Base-by-base conservation (phyloP, 1,140 invertebrate genomes). In the Dendrolimus kikuchii region DNA sequence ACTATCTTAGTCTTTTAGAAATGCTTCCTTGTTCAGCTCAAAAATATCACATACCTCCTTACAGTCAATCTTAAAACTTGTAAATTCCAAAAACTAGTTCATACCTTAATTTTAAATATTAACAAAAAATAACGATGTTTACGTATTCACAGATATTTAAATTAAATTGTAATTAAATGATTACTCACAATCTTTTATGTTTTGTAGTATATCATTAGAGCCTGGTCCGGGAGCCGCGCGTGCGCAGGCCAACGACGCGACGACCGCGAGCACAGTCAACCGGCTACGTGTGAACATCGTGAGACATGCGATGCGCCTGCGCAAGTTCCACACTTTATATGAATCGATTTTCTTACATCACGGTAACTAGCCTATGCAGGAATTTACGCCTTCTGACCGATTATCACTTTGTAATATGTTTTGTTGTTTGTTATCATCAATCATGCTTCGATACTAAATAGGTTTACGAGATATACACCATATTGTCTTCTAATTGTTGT, bases 241-340 rank as follows among this genome's bases (percentile, higher is more conserved):
- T 9, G 57, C 64, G 46, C 54, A 49, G 37, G 60, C 60, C 44
- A 55, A 51, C 8, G 66, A 10, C 59, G 66, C 68, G 38, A 49
- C 47, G 53, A 55, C 58, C 43, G 52, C 54, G 40, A 57, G 38
- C 59, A 54, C 61, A 58, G 47, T 46, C 68, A 59, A 59, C 62
- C 47, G 47, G 48, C 38, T 57, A 42, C 39, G 40, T 42, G 49
- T 10, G 55, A 46, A 53, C 71, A 74, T 74, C 40, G 54, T 57
- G 49, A 46, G 36, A 43, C 49, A 38, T 57, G 47, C 46, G 54
- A 53, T 43, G 41, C 47, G 44, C 46, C 36, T 55, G 42, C 47
- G 42, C 48, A 43, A 43, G 36, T 49, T 45, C 47, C 48, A 49
- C 63, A 54, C 57, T 47, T 62, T 70, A 66, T 73, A 64, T 49